A percentile compares a stretch with the other conserved stretches of the same genome.
phyloP scores from a whole-genome alignment of 1,140 invertebrate species.

The Lordiphosa clarofinis region DNA sequence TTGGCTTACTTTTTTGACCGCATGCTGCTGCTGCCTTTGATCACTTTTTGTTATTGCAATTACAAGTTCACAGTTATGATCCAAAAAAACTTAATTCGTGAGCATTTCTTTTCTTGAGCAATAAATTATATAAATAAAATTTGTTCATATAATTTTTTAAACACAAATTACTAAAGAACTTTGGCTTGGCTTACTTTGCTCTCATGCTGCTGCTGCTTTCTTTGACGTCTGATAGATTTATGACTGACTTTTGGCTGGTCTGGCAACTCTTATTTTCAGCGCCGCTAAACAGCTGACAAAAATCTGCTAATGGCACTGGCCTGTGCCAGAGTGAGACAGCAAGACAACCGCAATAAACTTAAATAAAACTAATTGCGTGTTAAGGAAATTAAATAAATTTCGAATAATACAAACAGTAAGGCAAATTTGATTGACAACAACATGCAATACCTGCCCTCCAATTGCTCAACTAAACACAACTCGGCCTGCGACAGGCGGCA shows the following conservation, averaged over 20 bases:
- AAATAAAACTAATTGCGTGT: slow-evolving; percentile 78
- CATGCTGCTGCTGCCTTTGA: no score
- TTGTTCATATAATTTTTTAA: slow-evolving; percentile 11
- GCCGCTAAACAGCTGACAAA: slow-evolving; percentile 65
- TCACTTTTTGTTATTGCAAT: no score
- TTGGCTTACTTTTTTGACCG: no score
- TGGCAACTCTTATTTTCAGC: slow-evolving; percentile 46
- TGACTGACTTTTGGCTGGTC: slow-evolving; percentile 20
- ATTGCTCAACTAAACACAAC: slow-evolving; percentile 67
- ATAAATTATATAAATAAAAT: background rate
- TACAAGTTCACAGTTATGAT: background rate
- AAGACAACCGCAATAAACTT: slow-evolving; percentile 74
- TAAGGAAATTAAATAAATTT: slow-evolving; percentile 78
- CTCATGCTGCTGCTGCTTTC: slow-evolving; percentile 33
- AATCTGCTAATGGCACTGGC: slow-evolving; percentile 23
- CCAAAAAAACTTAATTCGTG: no score
- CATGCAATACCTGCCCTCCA: slow-evolving; percentile 52
- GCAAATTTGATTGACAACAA: slow-evolving; percentile 76
- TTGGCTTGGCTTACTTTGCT: slow-evolving; percentile 46
- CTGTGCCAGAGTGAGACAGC: slow-evolving; percentile 35
- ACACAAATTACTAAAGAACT: slow-evolving; percentile 13
- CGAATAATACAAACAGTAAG: slow-evolving; percentile 72
- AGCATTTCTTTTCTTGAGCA: slow-evolving; percentile 7
- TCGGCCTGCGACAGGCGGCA: slow-evolving; percentile 27
- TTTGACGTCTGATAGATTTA: slow-evolving; percentile 38